Evolutionary conservation across 2,113 vertebrate genomes (phyloP).

Genomic region (Meriones unguiculatus): DNA sequence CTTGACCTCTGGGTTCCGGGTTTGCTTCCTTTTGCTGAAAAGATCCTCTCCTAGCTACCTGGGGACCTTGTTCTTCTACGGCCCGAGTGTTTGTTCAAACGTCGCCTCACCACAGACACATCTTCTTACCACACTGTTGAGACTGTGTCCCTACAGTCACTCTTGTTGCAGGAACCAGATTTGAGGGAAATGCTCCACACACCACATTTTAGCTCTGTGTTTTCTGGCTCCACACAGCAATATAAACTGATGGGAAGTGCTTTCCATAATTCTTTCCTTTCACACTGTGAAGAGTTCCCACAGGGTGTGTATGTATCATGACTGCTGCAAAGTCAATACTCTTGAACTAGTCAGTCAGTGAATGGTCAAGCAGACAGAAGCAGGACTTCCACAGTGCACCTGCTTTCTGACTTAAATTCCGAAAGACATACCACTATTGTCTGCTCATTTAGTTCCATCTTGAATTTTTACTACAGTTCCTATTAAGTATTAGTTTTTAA

Average conservation of each 20-base stretch:
- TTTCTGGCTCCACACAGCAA: background rate
- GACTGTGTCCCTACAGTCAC: background rate
- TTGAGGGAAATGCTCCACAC: background rate
- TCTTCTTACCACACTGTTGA: background rate
- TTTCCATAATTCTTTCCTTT: background rate
- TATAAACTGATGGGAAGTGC: background rate
- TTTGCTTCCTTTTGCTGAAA: background rate
- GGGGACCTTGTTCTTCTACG: background rate
- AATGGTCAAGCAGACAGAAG: background rate
- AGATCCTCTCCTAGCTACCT: background rate
- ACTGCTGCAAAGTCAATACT: background rate
- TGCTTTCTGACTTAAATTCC: background rate
- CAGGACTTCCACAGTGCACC: background rate
- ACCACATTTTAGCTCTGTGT: background rate
- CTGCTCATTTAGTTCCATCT: background rate
- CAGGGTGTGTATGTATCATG: background rate
- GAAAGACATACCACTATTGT: background rate
- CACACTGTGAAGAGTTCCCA: background rate
- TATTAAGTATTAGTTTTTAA: background rate
- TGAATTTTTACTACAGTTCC: background rate
- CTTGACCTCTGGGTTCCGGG: background rate
- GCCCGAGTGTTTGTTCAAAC: background rate
- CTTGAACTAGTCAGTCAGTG: background rate
- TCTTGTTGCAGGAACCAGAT: background rate
- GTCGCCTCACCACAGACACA: background rate